Evolutionary conservation across 2,888 invertebrate genomes (phyloP).

Genomic region (Vesta saturnalis): DNA sequence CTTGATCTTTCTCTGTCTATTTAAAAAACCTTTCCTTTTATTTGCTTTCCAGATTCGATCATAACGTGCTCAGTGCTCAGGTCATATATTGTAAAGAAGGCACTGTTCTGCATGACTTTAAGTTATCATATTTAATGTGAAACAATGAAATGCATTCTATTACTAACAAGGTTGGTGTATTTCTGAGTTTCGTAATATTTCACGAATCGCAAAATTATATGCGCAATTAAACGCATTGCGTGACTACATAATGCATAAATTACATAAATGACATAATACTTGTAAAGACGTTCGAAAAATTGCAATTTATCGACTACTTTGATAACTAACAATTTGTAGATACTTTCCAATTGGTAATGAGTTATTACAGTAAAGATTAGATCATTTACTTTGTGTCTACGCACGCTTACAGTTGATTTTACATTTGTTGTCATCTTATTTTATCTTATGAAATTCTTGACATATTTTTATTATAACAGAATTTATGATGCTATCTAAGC

Average conservation of each 20-base stretch:
- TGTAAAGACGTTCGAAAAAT: not conserved
- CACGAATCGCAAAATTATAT: not conserved
- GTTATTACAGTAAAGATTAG: not conserved
- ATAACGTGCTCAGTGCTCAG: too few species aligned
- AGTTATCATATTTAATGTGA: too few species aligned
- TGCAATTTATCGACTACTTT: slow-evolving; percentile 5
- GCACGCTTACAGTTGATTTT: not conserved
- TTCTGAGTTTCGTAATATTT: not conserved
- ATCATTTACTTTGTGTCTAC: not conserved
- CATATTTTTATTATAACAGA: not conserved
- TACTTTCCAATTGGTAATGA: slow-evolving; percentile 12
- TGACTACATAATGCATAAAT: slow-evolving; percentile 7
- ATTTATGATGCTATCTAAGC: not conserved
- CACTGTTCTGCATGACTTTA: too few species aligned
- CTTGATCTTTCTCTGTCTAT: too few species aligned
- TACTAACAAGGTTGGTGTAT: not conserved
- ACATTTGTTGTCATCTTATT: not conserved
- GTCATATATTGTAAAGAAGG: too few species aligned
- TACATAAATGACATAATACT: not conserved
- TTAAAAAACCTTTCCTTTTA: too few species aligned
- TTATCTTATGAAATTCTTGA: not conserved
- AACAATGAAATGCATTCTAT: slow-evolving; percentile 1
- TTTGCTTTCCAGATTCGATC: too few species aligned
- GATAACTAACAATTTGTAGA: slow-evolving; percentile 5
- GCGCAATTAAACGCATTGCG: slow-evolving; percentile 8